Evolutionary conservation across 2,113 vertebrate species (phyloP).

Genomic region (Blennius ocellaris): DNA sequence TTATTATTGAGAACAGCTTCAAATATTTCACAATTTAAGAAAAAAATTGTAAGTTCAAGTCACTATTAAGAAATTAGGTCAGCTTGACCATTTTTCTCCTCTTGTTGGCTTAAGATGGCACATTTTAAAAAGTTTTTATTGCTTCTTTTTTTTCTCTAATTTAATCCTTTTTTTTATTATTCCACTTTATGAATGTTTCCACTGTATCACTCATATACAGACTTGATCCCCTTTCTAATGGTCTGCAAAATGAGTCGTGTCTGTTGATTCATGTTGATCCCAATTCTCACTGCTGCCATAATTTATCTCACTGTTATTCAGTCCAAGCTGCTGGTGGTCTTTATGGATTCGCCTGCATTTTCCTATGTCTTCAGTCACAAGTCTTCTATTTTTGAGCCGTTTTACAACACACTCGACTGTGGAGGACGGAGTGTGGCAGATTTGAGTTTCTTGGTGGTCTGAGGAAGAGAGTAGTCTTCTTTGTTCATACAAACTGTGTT

Average conservation of each 20-base stretch:
- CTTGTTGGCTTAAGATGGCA: too few species aligned
- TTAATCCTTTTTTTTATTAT: too few species aligned
- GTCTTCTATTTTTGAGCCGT: background rate
- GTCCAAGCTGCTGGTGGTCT: background rate
- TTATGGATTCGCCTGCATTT: background rate
- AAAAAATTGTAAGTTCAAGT: too few species aligned
- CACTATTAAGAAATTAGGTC: too few species aligned
- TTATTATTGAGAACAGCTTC: too few species aligned
- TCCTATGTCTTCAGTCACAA: background rate
- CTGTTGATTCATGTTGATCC: background rate
- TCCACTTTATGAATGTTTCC: background rate
- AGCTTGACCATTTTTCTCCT: too few species aligned
- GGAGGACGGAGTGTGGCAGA: background rate
- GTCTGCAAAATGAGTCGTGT: background rate
- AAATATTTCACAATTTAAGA: too few species aligned
- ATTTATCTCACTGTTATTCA: background rate
- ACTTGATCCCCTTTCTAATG: background rate
- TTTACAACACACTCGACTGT: background rate
- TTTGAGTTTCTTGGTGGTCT: background rate
- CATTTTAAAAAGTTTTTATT: too few species aligned
- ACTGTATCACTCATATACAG: background rate
- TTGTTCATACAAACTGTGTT: background rate
- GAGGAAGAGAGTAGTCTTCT: background rate
- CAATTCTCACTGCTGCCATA: background rate
- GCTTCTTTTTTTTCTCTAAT: too few species aligned